These are phyloP conservation scores for Callinectes sapidus DNA, from an alignment of 2,888 invertebrate genomes.

Conservation along the genomic window DNA sequence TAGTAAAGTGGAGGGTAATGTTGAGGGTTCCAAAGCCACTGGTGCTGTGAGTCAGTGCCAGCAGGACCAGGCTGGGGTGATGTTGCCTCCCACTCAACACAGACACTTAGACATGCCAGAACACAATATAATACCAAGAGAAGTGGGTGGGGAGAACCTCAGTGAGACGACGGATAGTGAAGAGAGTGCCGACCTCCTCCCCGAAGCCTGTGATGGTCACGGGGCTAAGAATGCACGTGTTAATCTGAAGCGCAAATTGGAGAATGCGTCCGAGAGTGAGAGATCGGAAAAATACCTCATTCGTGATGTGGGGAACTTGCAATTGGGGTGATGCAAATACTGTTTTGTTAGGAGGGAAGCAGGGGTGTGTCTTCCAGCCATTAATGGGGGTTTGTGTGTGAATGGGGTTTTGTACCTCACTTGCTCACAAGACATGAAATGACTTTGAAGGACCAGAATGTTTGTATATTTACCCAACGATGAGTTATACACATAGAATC, in stretches of 20 bases:
- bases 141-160: slow-evolving; percentile 26
- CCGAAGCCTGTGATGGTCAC: slow-evolving; percentile 31
- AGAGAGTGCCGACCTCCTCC: slow-evolving; percentile 37
- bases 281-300: slow-evolving; percentile 54
- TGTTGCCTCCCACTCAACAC: neutral
- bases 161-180: slow-evolving; percentile 51
- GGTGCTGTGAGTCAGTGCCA: slow-evolving; percentile 17
- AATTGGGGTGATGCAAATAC: neutral
- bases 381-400: too few relatives aligned
- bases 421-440: too few relatives aligned
- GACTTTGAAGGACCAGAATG: neutral
- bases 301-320: slow-evolving; percentile 45
- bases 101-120: slow-evolving; percentile 42
- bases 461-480: neutral
- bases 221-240: slow-evolving; percentile 34
- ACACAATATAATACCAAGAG: slow-evolving; percentile 44
- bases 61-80: slow-evolving; percentile 29
- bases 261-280: slow-evolving; percentile 41
- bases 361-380: slow-evolving; percentile 8
- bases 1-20: neutral
- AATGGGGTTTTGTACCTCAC: neutral
- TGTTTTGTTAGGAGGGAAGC: neutral
- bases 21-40: neutral
- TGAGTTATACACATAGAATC: neutral
- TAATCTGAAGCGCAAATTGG: slow-evolving; percentile 44